Conservation (phyloP, 2,888 invertebrate species). For the Hyles lineata region DNA sequence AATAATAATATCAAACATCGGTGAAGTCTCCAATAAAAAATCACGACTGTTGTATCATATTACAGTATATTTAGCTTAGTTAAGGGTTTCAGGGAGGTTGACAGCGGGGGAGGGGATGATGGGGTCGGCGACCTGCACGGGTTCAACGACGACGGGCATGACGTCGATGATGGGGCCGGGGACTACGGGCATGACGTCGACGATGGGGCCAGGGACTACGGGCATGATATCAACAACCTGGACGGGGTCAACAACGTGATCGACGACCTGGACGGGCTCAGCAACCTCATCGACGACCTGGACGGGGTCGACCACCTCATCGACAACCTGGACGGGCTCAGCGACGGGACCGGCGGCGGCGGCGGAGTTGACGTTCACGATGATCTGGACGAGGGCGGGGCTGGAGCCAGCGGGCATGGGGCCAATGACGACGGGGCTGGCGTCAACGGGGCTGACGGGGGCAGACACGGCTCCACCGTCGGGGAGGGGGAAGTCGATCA, state of each 20-base stretch:
- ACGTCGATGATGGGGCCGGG: slow-evolving; percentile 39
- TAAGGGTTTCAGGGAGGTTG: slow-evolving; percentile 44
- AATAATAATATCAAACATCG: too few relatives aligned
- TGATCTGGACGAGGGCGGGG: slow-evolving; percentile 54
- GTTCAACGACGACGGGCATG: slow-evolving; percentile 40
- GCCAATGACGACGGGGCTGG: slow-evolving; percentile 32
- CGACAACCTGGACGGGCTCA: slow-evolving; percentile 30
- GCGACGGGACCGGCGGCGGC: slow-evolving; percentile 37
- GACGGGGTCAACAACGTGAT: slow-evolving; percentile 30
- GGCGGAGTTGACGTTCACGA: slow-evolving; percentile 52
- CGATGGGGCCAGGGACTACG: slow-evolving; percentile 35
- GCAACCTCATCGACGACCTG: slow-evolving; percentile 36
- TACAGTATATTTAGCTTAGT: slow-evolving; percentile 36
- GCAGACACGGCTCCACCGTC: slow-evolving; percentile 36
- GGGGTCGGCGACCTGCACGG: slow-evolving; percentile 41
- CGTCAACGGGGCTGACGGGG: slow-evolving; percentile 31
- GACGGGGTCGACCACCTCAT: slow-evolving; percentile 36
- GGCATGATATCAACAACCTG: slow-evolving; percentile 25
- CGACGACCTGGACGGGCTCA: slow-evolving; percentile 34
- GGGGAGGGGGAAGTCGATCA: slow-evolving; percentile 44
- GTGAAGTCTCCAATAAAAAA: too few relatives aligned
- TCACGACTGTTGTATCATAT: too few relatives aligned
- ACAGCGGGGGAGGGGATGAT: slow-evolving; percentile 44
- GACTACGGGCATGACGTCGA: slow-evolving; percentile 35
- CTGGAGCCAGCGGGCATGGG: slow-evolving; percentile 34